phyloP scores from a whole-genome alignment of 1,140 invertebrate genomes.

The Ceratitis capitata region DNA sequence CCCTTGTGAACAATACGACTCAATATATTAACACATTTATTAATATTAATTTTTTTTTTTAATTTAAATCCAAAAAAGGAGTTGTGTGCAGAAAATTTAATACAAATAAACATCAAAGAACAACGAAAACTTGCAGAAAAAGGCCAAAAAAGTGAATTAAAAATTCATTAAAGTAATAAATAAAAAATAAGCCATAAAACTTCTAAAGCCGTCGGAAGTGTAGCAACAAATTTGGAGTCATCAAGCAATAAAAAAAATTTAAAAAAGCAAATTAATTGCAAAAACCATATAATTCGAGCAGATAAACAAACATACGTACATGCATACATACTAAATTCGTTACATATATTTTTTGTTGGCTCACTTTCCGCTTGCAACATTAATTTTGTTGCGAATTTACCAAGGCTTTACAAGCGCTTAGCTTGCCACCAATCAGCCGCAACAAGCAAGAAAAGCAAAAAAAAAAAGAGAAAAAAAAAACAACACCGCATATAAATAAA shows the following conservation, averaged over 20 bases:
- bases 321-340: too few species aligned
- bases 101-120: background rate
- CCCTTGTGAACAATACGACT: background rate
- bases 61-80: background rate
- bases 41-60: background rate
- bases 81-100: background rate
- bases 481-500: too few species aligned
- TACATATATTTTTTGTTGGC: background rate
- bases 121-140: background rate
- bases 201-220: constrained; percentile 29
- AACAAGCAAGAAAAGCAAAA: background rate
- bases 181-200: background rate
- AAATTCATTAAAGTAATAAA: background rate
- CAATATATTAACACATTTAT: background rate
- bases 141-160: background rate
- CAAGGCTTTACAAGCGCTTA: constrained; percentile 12
- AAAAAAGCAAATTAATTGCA: background rate
- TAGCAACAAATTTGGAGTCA: constrained; percentile 19
- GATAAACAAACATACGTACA: background rate
- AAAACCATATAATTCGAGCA: background rate
- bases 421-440: constrained; percentile 17
- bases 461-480: background rate
- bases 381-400: constrained; percentile 19
- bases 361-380: background rate
- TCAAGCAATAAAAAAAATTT: background rate